phyloP scores from a whole-genome alignment of 1,140 invertebrate species.

The Eulimnadia texana region DNA sequence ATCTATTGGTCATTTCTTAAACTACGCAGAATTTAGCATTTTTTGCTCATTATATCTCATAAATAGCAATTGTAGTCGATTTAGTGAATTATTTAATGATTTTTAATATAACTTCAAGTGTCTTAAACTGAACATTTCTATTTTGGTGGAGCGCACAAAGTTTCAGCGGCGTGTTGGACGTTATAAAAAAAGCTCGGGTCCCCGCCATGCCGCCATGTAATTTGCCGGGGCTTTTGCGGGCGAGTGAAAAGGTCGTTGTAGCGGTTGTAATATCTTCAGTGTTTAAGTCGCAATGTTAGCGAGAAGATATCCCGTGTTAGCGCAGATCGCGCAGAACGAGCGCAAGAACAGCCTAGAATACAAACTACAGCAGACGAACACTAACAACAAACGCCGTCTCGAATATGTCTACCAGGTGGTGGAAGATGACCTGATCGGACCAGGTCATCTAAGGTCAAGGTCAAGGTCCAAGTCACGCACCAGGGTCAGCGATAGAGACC shows the following conservation, averaged over 20 bases:
- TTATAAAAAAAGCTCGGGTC: too few species aligned
- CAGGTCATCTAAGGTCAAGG: slow-evolving; percentile 6
- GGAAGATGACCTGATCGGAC: slow-evolving; percentile 14
- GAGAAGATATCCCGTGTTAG: slow-evolving; percentile 11
- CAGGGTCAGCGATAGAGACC: background rate
- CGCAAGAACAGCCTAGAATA: slow-evolving; percentile 9
- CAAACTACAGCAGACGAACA: background rate
- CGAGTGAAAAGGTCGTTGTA: background rate
- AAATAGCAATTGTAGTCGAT: too few species aligned
- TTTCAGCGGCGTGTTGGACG: too few species aligned
- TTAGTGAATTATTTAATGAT: too few species aligned
- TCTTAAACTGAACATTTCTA: background rate
- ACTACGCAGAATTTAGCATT: background rate
- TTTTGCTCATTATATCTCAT: too few species aligned
- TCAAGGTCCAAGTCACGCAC: background rate
- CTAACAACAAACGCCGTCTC: background rate
- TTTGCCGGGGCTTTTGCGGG: too few species aligned
- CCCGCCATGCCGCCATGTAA: too few species aligned
- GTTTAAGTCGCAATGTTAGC: background rate
- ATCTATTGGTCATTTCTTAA: background rate
- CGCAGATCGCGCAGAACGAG: slow-evolving; percentile 14
- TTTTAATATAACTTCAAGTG: too few species aligned
- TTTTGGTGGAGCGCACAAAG: background rate
- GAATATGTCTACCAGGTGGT: slow-evolving; percentile 11
- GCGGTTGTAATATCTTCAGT: background rate